A percentile compares a stretch with the other conserved stretches of the same genome.
These are phyloP conservation scores for Laothoe populi DNA, from an alignment of 2,888 invertebrate species.

Conservation along the genomic window DNA sequence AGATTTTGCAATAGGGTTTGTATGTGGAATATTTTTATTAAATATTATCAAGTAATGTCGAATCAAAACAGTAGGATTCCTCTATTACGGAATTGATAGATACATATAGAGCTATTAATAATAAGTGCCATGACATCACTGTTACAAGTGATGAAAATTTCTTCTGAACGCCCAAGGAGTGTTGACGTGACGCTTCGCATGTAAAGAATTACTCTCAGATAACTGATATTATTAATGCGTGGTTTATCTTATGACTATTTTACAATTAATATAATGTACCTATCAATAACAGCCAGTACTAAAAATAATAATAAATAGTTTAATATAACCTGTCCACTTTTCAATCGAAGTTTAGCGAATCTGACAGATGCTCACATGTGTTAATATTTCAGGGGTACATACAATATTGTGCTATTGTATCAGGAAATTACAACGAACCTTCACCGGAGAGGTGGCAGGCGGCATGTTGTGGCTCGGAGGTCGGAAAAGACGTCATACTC, in stretches of 20 bases:
- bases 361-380: neutral
- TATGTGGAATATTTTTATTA: too few species aligned
- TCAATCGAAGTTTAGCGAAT: too few species aligned
- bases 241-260: neutral
- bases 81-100: neutral
- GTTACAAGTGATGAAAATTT: neutral
- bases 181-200: conserved; percentile 16
- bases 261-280: too few species aligned
- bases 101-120: neutral
- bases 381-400: conserved; percentile 20
- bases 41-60: too few species aligned
- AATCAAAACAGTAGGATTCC: too few species aligned
- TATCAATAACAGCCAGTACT: too few species aligned
- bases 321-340: too few species aligned
- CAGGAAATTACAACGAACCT: conserved; percentile 59
- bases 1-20: too few species aligned
- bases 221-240: neutral
- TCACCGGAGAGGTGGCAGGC: conserved; percentile 48
- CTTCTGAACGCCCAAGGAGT: neutral
- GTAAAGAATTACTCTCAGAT: neutral
- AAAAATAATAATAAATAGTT: too few species aligned
- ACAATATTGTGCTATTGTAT: conserved; percentile 39
- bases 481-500: conserved; percentile 67
- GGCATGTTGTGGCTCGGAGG: conserved; percentile 53
- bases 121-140: too few species aligned